Percentiles rank a stretch among this genome's conserved stretches.
These are phyloP conservation scores for Alouatta palliata DNA, from an alignment of 2,113 vertebrate genomes.

Conservation along the genomic window DNA sequence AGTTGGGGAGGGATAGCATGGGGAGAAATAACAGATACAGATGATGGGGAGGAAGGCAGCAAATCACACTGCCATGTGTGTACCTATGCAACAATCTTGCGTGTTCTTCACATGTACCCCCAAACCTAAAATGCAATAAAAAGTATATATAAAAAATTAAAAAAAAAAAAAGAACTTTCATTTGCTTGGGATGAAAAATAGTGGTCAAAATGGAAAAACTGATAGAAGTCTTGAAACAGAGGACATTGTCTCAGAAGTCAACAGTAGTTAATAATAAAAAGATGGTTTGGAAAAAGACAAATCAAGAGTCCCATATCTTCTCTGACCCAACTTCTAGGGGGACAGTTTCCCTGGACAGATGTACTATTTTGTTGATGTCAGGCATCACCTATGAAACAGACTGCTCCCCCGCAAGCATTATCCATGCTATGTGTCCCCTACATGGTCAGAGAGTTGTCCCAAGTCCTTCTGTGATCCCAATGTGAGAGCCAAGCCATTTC, in stretches of 20 bases:
- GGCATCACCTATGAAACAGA: neutral
- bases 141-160: no score
- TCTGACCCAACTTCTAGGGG: neutral
- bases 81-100: no score
- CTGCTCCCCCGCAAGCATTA: neutral
- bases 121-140: no score
- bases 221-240: constrained; percentile 24
- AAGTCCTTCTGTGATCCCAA: neutral
- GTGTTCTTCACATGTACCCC: no score
- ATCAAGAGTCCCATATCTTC: neutral
- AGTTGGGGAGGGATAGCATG: no score
- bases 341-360: neutral
- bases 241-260: neutral
- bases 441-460: neutral
- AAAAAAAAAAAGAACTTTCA: neutral
- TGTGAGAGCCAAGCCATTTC: neutral
- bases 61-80: no score
- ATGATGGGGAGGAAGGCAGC: no score
- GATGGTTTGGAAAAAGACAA: neutral
- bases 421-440: neutral
- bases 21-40: no score
- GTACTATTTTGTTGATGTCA: neutral
- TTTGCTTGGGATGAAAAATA: neutral
- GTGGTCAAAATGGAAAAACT: constrained; percentile 11
- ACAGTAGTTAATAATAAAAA: neutral